Conservation (phyloP, 2,113 vertebrate genomes). For the Solea solea region DNA sequence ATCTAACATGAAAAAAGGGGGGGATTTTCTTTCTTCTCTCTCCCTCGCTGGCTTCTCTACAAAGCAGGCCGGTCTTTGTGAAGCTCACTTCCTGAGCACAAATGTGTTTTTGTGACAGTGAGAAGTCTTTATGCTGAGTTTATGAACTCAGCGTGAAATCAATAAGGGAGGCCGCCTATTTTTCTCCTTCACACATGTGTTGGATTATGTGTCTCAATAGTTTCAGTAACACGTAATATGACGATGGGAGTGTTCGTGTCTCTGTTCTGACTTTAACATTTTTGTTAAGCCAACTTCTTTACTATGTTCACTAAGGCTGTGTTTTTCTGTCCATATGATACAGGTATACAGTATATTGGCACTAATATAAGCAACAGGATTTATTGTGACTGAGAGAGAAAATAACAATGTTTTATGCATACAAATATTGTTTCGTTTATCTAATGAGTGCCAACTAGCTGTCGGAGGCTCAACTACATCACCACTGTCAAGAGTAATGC, state of each 20-base stretch:
- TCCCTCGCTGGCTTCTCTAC: slow-evolving; percentile 16
- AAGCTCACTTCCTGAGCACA: slow-evolving; percentile 1
- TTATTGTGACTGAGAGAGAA: too few relatives aligned
- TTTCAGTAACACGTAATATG: slow-evolving; percentile 33
- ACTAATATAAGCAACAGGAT: too few relatives aligned
- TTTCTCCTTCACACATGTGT: slow-evolving; percentile 50
- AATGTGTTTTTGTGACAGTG: slow-evolving; percentile 22
- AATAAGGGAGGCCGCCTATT: slow-evolving; percentile 28
- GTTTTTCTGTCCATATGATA: background rate
- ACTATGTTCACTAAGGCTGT: background rate
- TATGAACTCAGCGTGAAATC: slow-evolving; percentile 42
- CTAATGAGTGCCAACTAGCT: slow-evolving; percentile 20
- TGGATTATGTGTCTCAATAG: slow-evolving; percentile 44
- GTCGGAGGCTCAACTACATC: background rate
- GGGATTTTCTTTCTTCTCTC: slow-evolving; percentile 17
- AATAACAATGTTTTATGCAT: too few relatives aligned
- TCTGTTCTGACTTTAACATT: slow-evolving; percentile 4
- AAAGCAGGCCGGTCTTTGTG: background rate
- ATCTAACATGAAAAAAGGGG: background rate
- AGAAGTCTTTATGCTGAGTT: slow-evolving; percentile 36
- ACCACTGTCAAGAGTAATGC: too few relatives aligned
- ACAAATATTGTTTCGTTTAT: slow-evolving; percentile 1
- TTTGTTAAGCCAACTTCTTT: slow-evolving; percentile 8
- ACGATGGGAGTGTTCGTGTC: slow-evolving; percentile 28
- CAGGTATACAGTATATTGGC: too few relatives aligned